Evolutionary conservation across 2,113 vertebrate genomes (phyloP), one percentile per base, ranked within the genome.

Genomic region (Nematolebias whitei): DNA sequence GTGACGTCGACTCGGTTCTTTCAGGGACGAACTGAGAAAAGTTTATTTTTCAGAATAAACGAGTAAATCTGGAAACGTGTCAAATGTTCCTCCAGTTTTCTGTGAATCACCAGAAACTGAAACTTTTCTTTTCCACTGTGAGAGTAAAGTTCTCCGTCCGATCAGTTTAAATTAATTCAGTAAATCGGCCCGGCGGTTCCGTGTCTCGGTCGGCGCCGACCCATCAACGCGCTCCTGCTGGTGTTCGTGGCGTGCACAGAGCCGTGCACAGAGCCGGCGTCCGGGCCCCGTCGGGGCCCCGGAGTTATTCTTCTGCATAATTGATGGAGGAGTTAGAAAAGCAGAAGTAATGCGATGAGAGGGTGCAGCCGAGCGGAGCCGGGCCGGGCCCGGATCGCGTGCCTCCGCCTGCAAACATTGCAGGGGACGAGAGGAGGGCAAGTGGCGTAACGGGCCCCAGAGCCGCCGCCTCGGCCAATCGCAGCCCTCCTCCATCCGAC

Each of bases 331-430:
- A 87, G 91, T 93, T 93, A 93, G 89, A 93, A 93, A 91, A 93
- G 92, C 92, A 92, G 92, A 93, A 93, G 92, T 93, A 93, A 93
- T 93, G 88, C 87, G 89, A 93, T 93, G 92, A 93, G 92, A 93
- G 91, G 88, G 92, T 91, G 91, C 90, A 92, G 86, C 73, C 86
- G 80, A 84, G 92, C 91, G 80, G 63, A 87, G 90, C 82, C 74
- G 71, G n/a, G n/a, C n/a, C n/a, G n/a, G n/a, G n/a, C n/a, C n/a
- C 79, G 83, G 87, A 92, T 93, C 89, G 91, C 92, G 91, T 93
- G 91, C 89, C 77, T 80, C 81, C 84, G 82, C 82, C 89, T 83
- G 90, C 91, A 92, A 92, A 92, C 90, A 92, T 90, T 91, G 90
- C 76, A 80, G 88, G 81, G 90, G 89, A 91, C 87, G 88, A 89